phyloP scores from a whole-genome alignment of 2,888 invertebrate species.

The Cheilosia pagana region DNA sequence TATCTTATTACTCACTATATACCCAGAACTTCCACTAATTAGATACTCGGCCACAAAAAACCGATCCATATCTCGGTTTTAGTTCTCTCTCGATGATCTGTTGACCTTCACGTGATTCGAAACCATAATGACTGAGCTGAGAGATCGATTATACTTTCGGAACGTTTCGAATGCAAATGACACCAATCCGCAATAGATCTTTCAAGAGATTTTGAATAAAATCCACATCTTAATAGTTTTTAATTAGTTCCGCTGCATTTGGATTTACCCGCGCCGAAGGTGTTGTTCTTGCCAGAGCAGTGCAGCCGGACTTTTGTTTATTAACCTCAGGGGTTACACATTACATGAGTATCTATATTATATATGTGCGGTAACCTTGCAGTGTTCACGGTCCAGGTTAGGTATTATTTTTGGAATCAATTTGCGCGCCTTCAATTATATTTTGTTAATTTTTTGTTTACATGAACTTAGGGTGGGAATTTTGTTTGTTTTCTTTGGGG shows the following conservation, averaged over 20 bases:
- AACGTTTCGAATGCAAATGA: constrained; percentile 47
- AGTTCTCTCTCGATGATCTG: constrained; percentile 51
- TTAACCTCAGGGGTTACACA: constrained; percentile 55
- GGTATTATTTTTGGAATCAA: constrained; percentile 23
- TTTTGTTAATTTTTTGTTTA: not conserved
- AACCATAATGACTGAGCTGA: constrained; percentile 22
- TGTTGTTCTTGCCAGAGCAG: constrained; percentile 25
- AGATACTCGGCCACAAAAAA: constrained; percentile 33
- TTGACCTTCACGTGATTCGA: constrained; percentile 39
- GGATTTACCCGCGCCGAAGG: constrained; percentile 22
- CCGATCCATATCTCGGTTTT: constrained; percentile 29
- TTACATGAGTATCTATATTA: not conserved
- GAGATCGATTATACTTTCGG: constrained; percentile 26
- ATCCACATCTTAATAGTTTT: constrained; percentile 61
- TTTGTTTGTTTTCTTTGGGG: not conserved
- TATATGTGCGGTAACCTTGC: not conserved
- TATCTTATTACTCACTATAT: constrained; percentile 46
- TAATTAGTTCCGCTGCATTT: constrained; percentile 65
- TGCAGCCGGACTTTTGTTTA: constrained; percentile 50
- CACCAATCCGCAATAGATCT: constrained; percentile 22
- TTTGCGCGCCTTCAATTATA: constrained; percentile 2
- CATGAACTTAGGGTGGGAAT: constrained; percentile 31
- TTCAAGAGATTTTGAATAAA: constrained; percentile 27
- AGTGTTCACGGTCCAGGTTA: constrained; percentile 9
- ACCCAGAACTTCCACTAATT: constrained; percentile 32